Percentiles rank a stretch among this genome's conserved stretches.
Evolutionary conservation across 2,888 invertebrate species (phyloP).

Genomic region (Heliconius aoede): DNA sequence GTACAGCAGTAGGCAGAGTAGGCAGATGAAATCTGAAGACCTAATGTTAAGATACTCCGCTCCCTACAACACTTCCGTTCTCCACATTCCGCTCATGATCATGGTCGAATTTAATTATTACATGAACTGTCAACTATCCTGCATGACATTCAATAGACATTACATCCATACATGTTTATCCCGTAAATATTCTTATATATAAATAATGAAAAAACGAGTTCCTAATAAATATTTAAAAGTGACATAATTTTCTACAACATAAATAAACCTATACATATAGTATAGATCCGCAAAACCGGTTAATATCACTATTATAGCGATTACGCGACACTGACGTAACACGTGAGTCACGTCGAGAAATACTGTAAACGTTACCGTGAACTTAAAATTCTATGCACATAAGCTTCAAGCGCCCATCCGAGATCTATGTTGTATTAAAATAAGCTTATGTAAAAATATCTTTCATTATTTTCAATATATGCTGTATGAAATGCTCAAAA

Average conservation of each 20-base stretch:
- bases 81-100: neutral
- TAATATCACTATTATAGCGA: conserved; percentile 51
- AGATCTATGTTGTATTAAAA: neutral
- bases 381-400: conserved; percentile 48
- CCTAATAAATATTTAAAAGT: conserved; percentile 5
- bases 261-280: neutral
- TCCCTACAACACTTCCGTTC: neutral
- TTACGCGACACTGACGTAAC: conserved; percentile 57
- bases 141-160: too few species aligned
- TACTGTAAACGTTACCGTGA: conserved; percentile 53
- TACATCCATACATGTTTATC: too few species aligned
- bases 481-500: too few species aligned
- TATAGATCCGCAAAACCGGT: conserved; percentile 40
- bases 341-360: conserved; percentile 60
- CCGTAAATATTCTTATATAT: too few species aligned
- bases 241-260: neutral
- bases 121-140: too few species aligned
- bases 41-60: neutral
- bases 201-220: neutral
- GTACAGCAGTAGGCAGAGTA: neutral
- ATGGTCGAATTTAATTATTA: too few species aligned
- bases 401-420: conserved; percentile 36
- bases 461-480: too few species aligned
- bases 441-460: neutral
- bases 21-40: neutral